These are phyloP conservation scores for Tenthredo amoena DNA, from an alignment of 2,888 invertebrate species.

Conservation along the genomic window DNA sequence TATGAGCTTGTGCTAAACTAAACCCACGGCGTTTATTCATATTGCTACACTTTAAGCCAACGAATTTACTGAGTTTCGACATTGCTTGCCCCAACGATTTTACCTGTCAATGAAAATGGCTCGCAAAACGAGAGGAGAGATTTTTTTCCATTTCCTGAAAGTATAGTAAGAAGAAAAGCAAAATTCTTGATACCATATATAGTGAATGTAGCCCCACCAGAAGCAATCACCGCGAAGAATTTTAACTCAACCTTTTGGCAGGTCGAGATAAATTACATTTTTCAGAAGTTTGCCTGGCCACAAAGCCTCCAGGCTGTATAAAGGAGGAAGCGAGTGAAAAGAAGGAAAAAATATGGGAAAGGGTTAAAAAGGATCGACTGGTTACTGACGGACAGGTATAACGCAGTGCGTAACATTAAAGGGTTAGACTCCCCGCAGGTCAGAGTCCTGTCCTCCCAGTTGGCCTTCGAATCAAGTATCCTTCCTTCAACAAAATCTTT, in stretches of 20 bases:
- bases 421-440: conserved; percentile 29
- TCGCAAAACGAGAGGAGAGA: not conserved
- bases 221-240: conserved; percentile 20
- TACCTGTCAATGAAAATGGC: not conserved
- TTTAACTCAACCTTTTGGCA: not conserved
- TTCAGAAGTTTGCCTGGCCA: conserved; percentile 12
- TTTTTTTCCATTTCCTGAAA: not conserved
- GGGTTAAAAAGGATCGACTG: conserved; percentile 31
- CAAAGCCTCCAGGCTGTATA: not conserved
- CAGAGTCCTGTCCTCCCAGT: not conserved
- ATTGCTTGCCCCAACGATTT: not conserved
- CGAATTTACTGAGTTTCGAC: not conserved
- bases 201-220: not conserved
- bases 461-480: not conserved
- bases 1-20: not conserved
- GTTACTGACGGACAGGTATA: conserved; percentile 27
- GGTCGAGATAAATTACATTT: conserved; percentile 28
- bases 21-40: not conserved
- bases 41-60: not conserved
- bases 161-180: not conserved
- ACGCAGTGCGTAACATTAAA: conserved; percentile 7
- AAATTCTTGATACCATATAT: not conserved
- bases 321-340: not conserved
- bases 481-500: conserved; percentile 27
- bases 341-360: conserved; percentile 9